Evolutionary conservation across 1,140 invertebrate species (phyloP), one percentile per base, ranked within the genome.

Genomic region (Pachypsylla venusta): DNA sequence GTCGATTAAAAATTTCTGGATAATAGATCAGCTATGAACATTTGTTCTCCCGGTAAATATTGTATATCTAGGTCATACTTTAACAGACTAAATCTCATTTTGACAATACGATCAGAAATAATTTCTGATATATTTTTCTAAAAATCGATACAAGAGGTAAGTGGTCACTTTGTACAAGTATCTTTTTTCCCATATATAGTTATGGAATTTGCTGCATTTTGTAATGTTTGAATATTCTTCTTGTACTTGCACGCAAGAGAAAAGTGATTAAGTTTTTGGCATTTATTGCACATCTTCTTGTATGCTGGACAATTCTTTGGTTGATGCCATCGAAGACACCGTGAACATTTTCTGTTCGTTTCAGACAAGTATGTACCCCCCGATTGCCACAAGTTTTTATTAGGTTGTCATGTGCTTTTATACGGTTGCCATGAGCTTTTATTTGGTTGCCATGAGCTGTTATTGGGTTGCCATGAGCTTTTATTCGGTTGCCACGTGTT

Each of bases 161-260:
- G 27, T 76, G 72, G 57, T 75, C 74, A 0, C 68, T 73, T 62
- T 74, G 65, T 1, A 72, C 65, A 4, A 69, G 54, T 16, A 60
- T 28, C 12, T 60, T 59, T 57, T 61, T 62, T 67, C 66, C 59
- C 63, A 66, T 2, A 69, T 53, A 54, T 68, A 63, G 40, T 66
- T 63, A 22, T 53, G 48, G 42, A 67, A 69, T 25, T 54, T 65
- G 13, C 62, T 48, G 27, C 63, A 64, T n/a, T n/a, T 35, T 10
- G 30, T 10, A n/a, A 35, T 35, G 7, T 35, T 35, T 35, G 30
- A 7, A 35, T n/a, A 35, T 35, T 35, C 30, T n/a, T 35, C 7
- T 7, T 7, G 30, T 35, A 35, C 30, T n/a, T 7, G n/a, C 30
- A 35, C 7, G 30, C 30, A 7, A 35, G 7, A 10, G 30, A 35